These are phyloP conservation scores for Stegastes partitus DNA, from an alignment of 2,113 vertebrate genomes.

Conservation along the genomic window DNA sequence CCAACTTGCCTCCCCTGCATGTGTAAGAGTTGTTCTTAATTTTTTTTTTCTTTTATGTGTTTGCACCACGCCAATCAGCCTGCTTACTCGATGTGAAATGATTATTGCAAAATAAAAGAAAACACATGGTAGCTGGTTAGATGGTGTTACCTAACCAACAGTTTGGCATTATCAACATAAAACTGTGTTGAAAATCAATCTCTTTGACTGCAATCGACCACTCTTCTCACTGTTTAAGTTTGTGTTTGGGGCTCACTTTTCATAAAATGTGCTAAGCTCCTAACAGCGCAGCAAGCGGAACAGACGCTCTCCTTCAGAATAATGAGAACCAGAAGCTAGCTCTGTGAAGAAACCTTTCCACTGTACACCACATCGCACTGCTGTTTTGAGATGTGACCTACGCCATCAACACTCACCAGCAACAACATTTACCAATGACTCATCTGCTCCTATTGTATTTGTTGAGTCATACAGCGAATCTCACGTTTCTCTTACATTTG, in stretches of 20 bases:
- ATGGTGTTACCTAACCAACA: no score
- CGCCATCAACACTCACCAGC: slow-evolving; percentile 43
- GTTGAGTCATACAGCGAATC: slow-evolving; percentile 67
- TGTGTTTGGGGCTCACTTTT: slow-evolving; percentile 29
- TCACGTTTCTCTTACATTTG: slow-evolving; percentile 49
- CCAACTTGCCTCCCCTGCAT: no score
- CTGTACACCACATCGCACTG: slow-evolving; percentile 21
- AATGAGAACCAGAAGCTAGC: slow-evolving; percentile 66
- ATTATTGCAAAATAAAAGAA: no score
- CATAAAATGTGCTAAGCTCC: slow-evolving; percentile 44
- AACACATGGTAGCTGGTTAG: no score
- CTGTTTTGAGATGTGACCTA: slow-evolving; percentile 48
- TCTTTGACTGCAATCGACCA: neutral
- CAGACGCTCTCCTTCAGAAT: slow-evolving; percentile 37
- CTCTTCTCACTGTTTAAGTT: slow-evolving; percentile 10
- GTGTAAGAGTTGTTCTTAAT: no score
- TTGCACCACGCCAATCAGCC: no score
- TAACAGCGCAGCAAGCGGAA: slow-evolving; percentile 27
- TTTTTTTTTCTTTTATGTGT: no score
- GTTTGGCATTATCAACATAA: no score
- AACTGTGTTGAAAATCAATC: neutral
- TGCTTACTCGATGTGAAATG: no score
- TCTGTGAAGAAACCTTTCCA: slow-evolving; percentile 61
- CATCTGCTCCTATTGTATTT: slow-evolving; percentile 70
- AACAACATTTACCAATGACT: slow-evolving; percentile 65